Percentiles rank a stretch among this genome's conserved stretches.
phyloP scores from a whole-genome alignment of 2,113 vertebrate genomes.

The Alligator mississippiensis region DNA sequence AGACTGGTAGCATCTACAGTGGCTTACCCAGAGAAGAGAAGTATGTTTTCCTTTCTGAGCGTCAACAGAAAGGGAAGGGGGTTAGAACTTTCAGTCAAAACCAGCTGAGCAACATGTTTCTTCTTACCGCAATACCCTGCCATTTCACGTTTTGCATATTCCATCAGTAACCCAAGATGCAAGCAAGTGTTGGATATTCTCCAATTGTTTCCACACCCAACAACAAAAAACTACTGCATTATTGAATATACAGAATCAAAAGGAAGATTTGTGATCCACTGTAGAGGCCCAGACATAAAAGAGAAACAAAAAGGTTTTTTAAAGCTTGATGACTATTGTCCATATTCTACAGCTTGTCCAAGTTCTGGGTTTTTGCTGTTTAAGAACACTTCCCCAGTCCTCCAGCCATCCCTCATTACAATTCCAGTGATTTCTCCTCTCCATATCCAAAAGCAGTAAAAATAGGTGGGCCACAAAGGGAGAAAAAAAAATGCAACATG shows the following conservation, averaged over 20 bases:
- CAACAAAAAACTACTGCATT: not conserved
- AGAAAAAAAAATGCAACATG: not conserved
- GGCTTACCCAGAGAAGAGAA: not conserved
- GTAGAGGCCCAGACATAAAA: not conserved
- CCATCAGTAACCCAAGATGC: fast-evolving
- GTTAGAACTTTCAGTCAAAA: not conserved
- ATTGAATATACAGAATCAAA: not conserved
- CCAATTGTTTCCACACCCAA: not conserved
- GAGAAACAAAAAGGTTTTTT: not conserved
- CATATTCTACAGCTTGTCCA: not conserved
- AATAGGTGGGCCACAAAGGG: not conserved
- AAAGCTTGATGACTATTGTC: not conserved
- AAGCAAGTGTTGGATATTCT: not conserved
- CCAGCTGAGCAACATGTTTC: fast-evolving
- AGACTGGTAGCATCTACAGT: not conserved
- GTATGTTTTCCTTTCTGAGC: not conserved
- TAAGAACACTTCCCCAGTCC: not conserved
- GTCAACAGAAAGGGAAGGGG: not conserved
- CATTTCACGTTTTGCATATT: not conserved
- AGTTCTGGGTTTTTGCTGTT: not conserved
- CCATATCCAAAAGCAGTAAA: not conserved
- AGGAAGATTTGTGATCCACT: not conserved
- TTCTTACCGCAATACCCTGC: not conserved
- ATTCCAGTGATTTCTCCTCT: not conserved
- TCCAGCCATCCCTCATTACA: not conserved